These are phyloP conservation scores for Tenthredo notha DNA, from an alignment of 2,888 invertebrate species.

Conservation along the genomic window DNA sequence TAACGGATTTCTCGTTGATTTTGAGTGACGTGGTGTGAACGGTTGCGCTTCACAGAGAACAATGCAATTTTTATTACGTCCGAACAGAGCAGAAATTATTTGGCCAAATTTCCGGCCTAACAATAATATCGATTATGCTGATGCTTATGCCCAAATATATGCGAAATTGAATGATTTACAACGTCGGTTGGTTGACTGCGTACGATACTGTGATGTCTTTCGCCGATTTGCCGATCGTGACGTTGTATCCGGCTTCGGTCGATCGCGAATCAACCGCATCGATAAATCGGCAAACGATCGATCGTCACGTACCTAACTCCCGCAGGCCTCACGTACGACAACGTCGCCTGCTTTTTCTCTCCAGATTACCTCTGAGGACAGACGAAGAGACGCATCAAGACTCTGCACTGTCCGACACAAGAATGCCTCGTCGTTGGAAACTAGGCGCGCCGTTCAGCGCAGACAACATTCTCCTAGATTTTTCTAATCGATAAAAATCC, in stretches of 20 bases:
- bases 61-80: conserved; percentile 12
- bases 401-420: conserved; percentile 48
- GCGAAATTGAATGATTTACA: not conserved
- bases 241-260: conserved; percentile 64
- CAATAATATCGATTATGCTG: not conserved
- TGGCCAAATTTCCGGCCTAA: not conserved
- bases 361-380: conserved; percentile 35
- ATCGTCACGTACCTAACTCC: conserved; percentile 70
- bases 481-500: conserved; percentile 62
- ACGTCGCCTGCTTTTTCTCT: conserved; percentile 61
- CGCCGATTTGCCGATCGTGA: conserved; percentile 16
- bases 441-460: conserved; percentile 63
- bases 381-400: conserved; percentile 27
- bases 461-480: conserved; percentile 70
- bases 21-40: conserved; percentile 24
- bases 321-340: conserved; percentile 67
- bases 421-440: conserved; percentile 65
- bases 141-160: not conserved
- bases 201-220: conserved; percentile 13
- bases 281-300: conserved; percentile 72
- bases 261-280: conserved; percentile 57
- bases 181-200: not conserved
- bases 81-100: not conserved
- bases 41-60: not conserved
- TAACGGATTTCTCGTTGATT: conserved; percentile 42